Conservation (phyloP, 1,140 invertebrate genomes). For the Holcopasites calliopsidis region DNA sequence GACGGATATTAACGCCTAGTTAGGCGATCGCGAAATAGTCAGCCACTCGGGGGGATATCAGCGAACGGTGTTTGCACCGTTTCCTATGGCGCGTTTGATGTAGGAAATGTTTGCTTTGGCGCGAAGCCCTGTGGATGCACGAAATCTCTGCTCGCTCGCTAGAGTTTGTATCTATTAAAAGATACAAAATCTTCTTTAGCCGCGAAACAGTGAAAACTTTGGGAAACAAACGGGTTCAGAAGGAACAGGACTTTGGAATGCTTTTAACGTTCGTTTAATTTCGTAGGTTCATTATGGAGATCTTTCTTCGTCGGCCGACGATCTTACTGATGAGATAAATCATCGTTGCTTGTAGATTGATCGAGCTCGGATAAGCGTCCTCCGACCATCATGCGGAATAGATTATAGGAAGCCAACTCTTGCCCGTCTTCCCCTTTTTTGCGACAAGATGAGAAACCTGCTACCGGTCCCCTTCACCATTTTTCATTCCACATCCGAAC, state of each 20-base stretch:
- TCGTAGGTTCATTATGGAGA: neutral
- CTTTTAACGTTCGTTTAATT: neutral
- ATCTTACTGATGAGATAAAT: constrained; percentile 14
- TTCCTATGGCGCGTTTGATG: constrained; percentile 32
- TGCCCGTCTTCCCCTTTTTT: constrained; percentile 4
- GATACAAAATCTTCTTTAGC: neutral
- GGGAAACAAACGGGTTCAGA: too few relatives aligned
- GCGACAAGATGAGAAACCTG: neutral
- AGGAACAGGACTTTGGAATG: too few relatives aligned
- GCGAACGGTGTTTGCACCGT: constrained; percentile 12
- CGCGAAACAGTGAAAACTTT: too few relatives aligned
- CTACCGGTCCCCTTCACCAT: too few relatives aligned
- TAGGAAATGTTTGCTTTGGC: constrained; percentile 36
- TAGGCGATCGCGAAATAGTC: constrained; percentile 2
- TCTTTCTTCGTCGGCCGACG: neutral
- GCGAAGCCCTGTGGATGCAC: neutral
- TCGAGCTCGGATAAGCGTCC: neutral
- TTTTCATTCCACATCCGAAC: too few relatives aligned
- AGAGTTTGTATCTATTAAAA: neutral
- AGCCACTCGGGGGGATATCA: constrained; percentile 12
- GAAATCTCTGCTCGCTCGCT: neutral
- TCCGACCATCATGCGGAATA: constrained; percentile 32
- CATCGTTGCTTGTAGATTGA: neutral
- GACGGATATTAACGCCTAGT: constrained; percentile 13
- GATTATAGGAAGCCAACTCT: neutral